Conservation (phyloP, 2,113 vertebrate species). For the Candoia aspera region DNA sequence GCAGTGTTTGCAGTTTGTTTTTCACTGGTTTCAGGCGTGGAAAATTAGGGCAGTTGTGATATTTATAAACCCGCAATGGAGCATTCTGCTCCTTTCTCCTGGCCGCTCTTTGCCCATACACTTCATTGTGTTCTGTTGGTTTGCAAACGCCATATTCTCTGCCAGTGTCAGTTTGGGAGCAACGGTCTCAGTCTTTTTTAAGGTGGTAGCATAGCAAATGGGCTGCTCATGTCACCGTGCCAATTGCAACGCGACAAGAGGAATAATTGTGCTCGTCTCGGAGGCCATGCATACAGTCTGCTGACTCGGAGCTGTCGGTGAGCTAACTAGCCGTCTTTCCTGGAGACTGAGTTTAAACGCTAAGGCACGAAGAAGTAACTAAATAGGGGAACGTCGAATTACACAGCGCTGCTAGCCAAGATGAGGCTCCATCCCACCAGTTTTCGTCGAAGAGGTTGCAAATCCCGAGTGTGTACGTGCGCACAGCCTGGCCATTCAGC, state of each 20-base stretch:
- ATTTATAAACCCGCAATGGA: neutral
- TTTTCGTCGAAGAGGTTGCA: neutral
- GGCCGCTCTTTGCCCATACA: neutral
- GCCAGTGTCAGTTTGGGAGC: neutral
- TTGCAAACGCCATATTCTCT: slow-evolving; percentile 24
- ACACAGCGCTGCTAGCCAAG: neutral
- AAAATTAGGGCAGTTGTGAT: neutral
- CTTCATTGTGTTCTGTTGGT: slow-evolving; percentile 6
- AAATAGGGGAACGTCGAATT: neutral
- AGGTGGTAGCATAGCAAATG: fast-evolving
- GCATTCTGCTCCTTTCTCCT: neutral
- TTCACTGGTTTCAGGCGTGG: neutral
- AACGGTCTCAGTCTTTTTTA: neutral
- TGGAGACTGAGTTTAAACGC: neutral
- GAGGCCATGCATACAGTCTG: neutral
- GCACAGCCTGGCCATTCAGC: neutral
- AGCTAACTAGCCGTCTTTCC: neutral
- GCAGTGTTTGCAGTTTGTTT: too few relatives aligned
- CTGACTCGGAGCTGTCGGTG: fast-evolving
- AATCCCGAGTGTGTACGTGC: neutral
- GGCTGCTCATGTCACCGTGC: fast-evolving
- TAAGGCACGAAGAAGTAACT: neutral
- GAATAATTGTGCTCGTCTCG: neutral
- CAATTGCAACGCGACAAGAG: neutral
- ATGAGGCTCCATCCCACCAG: neutral